Base-by-base conservation (phyloP, 2,797 vertebrate genomes). In the Premnoplex brunnescens region DNA sequence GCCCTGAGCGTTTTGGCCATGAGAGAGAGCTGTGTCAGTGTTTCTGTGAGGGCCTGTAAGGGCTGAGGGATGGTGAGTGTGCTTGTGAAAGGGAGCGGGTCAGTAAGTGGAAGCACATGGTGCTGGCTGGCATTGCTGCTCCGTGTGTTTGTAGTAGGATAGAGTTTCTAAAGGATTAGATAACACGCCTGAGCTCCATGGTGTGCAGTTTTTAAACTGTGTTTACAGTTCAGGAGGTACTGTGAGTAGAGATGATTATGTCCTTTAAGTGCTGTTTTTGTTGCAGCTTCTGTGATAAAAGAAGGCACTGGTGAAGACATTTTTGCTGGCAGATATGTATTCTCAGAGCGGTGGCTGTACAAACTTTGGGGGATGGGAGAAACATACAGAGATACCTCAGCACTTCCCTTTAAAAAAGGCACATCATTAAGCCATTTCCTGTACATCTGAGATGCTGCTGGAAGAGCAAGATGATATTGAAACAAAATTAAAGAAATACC, bases 401-500 rank as follows among this genome's bases (percentile, higher is more conserved):
- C 71, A 39, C 44, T 88, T 96, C 59, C 74, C 79, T 93, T 91
- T 95, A 91, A 89, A 82, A 75, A 88, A 96, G 75, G 85, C 60
- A 76, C 48, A 86, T 96, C 51, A 63, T 93, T 85, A 97, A 90
- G 85, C 86, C 72, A 79, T 93, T 97, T 96, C 89, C 95, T 75
- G 62, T 83, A 91, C 43, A 89, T 97, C 92, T 90, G 78, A 97
- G 84, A 96, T 82, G 67, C 82, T 94, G 69, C 86, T 94, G 88
- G 41, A 96, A 88, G 83, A 94, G 54, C 66, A 75, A 64, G 76
- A 93, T 93, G 92, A 69, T 88, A 94, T 63, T 96, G 88, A 97
- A 96, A 88, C 96, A 76, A 97, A 96, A 96, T 97, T 96, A 95
- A 97, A 96, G 90, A 90, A 68, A 83, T 34, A 76, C 90, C 96